Evolutionary conservation across 2,888 invertebrate genomes (phyloP).

Genomic region (Ernsta delagoae): DNA sequence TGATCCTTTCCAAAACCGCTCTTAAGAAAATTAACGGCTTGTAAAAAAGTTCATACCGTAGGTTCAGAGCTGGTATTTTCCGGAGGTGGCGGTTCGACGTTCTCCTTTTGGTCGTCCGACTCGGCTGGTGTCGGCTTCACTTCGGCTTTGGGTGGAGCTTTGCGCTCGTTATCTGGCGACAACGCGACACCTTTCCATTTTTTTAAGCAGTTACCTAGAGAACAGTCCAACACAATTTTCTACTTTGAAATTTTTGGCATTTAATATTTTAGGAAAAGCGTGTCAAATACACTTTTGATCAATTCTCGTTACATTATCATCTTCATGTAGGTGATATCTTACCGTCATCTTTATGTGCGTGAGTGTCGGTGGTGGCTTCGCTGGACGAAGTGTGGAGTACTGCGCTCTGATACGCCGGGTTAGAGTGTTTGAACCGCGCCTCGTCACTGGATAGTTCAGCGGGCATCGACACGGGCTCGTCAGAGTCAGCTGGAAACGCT

Average conservation of each 20-base stretch:
- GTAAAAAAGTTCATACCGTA: constrained; percentile 56
- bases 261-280: background rate
- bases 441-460: constrained; percentile 70
- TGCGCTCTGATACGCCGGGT: constrained; percentile 91
- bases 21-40: too few relatives aligned
- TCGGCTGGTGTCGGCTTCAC: constrained; percentile 54
- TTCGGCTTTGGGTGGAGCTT: constrained; percentile 53
- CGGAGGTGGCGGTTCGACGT: constrained; percentile 63
- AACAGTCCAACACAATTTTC: constrained; percentile 10
- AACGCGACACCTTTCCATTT: constrained; percentile 92
- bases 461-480: constrained; percentile 78
- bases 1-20: too few relatives aligned
- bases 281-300: background rate
- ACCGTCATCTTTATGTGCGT: constrained; percentile 75
- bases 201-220: constrained; percentile 84
- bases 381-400: constrained; percentile 84
- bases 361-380: constrained; percentile 60
- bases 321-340: constrained; percentile 37
- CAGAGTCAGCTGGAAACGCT: constrained; percentile 69
- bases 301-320: background rate
- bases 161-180: constrained; percentile 86
- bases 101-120: constrained; percentile 63
- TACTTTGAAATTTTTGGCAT: constrained; percentile 13
- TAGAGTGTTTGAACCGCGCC: constrained; percentile 88
- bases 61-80: constrained; percentile 61